Percentiles rank a stretch among this genome's conserved stretches.
Evolutionary conservation across 2,888 invertebrate genomes (phyloP).

Genomic region (Caenorhabditis sp.): DNA sequence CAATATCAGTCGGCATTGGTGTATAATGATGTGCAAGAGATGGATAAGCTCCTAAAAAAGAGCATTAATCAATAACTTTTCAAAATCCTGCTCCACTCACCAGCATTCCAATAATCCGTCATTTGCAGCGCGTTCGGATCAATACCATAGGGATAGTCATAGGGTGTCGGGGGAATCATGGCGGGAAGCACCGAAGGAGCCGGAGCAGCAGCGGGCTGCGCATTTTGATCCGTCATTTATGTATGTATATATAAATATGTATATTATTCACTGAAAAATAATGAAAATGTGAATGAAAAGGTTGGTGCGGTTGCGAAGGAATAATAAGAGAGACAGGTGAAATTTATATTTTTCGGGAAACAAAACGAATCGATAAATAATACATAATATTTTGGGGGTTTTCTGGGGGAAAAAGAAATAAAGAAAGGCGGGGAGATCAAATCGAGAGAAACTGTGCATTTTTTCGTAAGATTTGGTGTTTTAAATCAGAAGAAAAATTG

Average conservation of each 20-base stretch:
- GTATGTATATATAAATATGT: not conserved
- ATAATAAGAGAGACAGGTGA: not conserved
- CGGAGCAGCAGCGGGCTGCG: constrained; percentile 8
- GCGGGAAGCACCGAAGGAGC: constrained; percentile 10
- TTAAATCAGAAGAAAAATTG: too few species aligned
- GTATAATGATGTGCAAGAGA: not conserved
- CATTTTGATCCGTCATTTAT: constrained; percentile 29
- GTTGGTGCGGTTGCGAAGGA: not conserved
- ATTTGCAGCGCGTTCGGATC: constrained; percentile 23
- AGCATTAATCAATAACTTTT: too few species aligned
- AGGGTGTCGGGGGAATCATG: constrained; percentile 6
- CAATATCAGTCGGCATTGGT: constrained; percentile 17
- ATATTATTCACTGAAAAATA: not conserved
- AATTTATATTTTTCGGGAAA: not conserved
- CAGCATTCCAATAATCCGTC: constrained; percentile 31
- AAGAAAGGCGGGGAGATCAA: not conserved
- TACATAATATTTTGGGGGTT: not conserved
- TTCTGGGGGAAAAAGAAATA: not conserved
- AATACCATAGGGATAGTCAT: constrained; percentile 17
- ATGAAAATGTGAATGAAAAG: not conserved
- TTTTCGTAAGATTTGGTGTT: too few species aligned
- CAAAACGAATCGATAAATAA: not conserved
- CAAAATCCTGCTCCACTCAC: constrained; percentile 7
- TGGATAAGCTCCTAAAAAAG: not conserved
- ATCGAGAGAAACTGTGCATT: too few species aligned